Conservation (phyloP, 2,888 invertebrate species). For the Lasioglossum lativentre region DNA sequence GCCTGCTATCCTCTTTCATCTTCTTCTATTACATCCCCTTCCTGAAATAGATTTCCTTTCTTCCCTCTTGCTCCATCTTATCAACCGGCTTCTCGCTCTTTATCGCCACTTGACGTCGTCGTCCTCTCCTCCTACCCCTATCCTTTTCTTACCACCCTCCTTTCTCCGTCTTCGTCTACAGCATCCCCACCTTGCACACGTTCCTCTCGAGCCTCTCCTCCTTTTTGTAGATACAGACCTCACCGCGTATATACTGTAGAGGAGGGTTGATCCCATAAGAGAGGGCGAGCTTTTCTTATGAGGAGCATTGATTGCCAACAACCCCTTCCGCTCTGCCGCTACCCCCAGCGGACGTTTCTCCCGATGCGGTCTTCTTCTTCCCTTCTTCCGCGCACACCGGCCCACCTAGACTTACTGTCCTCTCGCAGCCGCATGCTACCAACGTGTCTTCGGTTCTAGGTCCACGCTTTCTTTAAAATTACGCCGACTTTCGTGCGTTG, state of each 20-base stretch:
- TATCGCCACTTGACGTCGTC: slow-evolving; percentile 12
- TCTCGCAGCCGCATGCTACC: background rate
- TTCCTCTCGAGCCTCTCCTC: slow-evolving; percentile 63
- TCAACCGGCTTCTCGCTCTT: background rate
- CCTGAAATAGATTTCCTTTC: slow-evolving; percentile 10
- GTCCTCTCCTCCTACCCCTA: background rate
- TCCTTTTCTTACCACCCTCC: background rate
- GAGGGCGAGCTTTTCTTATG: slow-evolving; percentile 82
- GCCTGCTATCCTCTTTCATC: slow-evolving; percentile 56
- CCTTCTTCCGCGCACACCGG: slow-evolving; percentile 48
- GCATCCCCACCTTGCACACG: background rate
- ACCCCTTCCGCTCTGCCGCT: slow-evolving; percentile 71
- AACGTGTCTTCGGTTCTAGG: slow-evolving; percentile 24
- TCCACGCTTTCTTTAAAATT: slow-evolving; percentile 37
- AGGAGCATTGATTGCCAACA: slow-evolving; percentile 84
- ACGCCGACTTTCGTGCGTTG: background rate
- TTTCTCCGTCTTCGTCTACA: background rate
- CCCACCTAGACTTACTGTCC: slow-evolving; percentile 25
- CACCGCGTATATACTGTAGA: slow-evolving; percentile 51
- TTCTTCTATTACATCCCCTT: slow-evolving; percentile 8
- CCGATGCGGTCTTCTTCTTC: slow-evolving; percentile 29
- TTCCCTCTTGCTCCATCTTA: background rate
- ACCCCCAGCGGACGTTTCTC: slow-evolving; percentile 58
- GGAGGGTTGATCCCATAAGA: slow-evolving; percentile 78
- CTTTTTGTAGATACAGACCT: slow-evolving; percentile 33